A percentile compares a stretch with the other conserved stretches of the same genome.
Evolutionary conservation across 92 coral and sea anemone species (phyloP).

Genomic region (Actinernus sp.): DNA sequence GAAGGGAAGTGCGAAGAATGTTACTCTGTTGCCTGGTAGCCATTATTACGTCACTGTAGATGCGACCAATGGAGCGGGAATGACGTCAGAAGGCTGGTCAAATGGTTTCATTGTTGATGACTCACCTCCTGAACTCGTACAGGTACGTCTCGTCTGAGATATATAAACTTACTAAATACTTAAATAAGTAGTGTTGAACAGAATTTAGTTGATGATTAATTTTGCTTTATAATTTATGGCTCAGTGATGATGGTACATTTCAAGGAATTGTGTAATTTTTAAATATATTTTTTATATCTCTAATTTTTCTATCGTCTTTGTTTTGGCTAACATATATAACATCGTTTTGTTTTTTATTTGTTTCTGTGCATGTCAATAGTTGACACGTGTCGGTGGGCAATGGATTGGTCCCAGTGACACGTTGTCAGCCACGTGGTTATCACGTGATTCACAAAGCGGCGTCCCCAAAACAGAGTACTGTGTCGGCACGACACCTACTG

Average conservation of each 20-base stretch:
- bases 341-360: no score
- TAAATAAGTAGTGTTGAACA: no score
- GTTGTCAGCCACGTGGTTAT: slow-evolving; percentile 73
- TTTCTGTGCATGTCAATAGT: slow-evolving; percentile 26
- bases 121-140: slow-evolving; percentile 75
- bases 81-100: slow-evolving; percentile 85
- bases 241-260: no score
- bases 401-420: slow-evolving; percentile 70
- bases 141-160: slow-evolving; percentile 55
- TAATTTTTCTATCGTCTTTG: no score
- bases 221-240: no score
- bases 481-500: slow-evolving; percentile 72
- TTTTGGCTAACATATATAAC: no score
- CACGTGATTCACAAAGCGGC: slow-evolving; percentile 81
- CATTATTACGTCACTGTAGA: slow-evolving; percentile 88
- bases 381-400: slow-evolving; percentile 34
- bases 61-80: slow-evolving; percentile 86
- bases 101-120: slow-evolving; percentile 90
- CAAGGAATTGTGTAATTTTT: no score
- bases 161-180: no score
- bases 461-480: slow-evolving; percentile 82
- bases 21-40: slow-evolving; percentile 63
- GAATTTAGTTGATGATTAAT: no score
- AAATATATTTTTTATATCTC: no score
- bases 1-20: slow-evolving; percentile 48